Evolutionary conservation across 64 coral and sea anemone species (phyloP), one percentile per base, ranked within the genome.

Genomic region (Acropora tenuis): DNA sequence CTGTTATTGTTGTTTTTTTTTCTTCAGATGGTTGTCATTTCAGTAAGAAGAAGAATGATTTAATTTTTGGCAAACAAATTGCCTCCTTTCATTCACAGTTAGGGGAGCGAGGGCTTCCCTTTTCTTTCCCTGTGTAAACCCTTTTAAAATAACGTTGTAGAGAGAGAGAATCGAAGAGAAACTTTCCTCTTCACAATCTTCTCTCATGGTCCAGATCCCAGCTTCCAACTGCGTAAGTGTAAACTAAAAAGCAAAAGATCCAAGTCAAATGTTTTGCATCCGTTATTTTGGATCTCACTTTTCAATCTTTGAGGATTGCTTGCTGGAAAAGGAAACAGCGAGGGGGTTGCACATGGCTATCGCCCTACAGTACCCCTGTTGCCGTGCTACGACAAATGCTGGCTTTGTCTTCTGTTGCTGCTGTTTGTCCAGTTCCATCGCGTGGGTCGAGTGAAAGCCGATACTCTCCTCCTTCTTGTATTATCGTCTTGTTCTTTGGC

Each of bases 351-450:
- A 45, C 6, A 41, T 42, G 10, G 40, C 5, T 13, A 2, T 43
- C 40, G 30, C 1, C 73, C 45, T 13, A 75, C 41, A 75, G 73
- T 11, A 48, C 16, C 13, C 2, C 45, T 78, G 45, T 78, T 45
- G 11, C 6, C 10, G 52, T 49, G 46, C 40, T 8, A 85, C 72
- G 42, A 85, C 82, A 85, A 5, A 48, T 47, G 15, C 12, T 78
- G 75, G 45, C 42, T 85, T 19, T 69, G 82, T 4, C 82, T 43
- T 50, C 82, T 85, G 44, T 4, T 71, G 82, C 18, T 85, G 8
- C 60, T n/a, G 45, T 43, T 80, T 6, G 88, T 77, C 95, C 95
- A 97, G 59, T 97, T 87, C 95, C 95, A 97, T 5, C 82, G 82
- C 48, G 61, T 72, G 44, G 82, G 50, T 91, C 90, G 93, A 30